Percentiles rank a stretch among this genome's conserved stretches.
Conservation (phyloP, 2,113 vertebrate genomes). For the Ascaphus truei region DNA sequence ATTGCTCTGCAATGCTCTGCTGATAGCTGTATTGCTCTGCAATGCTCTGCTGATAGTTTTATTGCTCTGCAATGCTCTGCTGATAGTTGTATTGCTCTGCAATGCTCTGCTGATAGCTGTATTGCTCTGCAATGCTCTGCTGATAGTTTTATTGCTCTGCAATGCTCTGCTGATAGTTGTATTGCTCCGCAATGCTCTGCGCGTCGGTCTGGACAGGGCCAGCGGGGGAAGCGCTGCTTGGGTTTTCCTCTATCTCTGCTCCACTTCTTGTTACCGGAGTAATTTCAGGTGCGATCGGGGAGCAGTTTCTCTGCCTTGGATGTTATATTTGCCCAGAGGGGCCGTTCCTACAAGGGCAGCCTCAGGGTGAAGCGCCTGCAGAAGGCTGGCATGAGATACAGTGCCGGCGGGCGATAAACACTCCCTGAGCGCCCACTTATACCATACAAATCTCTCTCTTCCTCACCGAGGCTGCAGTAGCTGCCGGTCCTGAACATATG, state of each 20-base stretch:
- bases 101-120: too few relatives aligned
- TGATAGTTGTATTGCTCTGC: conserved; percentile 17
- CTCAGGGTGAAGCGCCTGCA: conserved; percentile 22
- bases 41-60: too few relatives aligned
- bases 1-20: conserved; percentile 12
- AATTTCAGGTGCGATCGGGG: conserved; percentile 34
- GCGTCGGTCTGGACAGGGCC: too few relatives aligned
- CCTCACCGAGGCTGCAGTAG: too few relatives aligned
- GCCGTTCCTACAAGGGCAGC: conserved; percentile 24
- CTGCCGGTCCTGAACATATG: too few relatives aligned
- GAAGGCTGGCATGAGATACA: not conserved
- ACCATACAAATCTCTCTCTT: too few relatives aligned
- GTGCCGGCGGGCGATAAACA: not conserved
- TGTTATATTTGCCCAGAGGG: conserved; percentile 28
- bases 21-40: conserved; percentile 17
- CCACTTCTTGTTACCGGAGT: conserved; percentile 31
- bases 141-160: conserved; percentile 17
- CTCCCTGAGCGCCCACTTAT: too few relatives aligned
- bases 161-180: too few relatives aligned
- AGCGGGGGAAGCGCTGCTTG: not conserved
- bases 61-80: conserved; percentile 12
- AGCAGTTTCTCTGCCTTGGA: conserved; percentile 28
- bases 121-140: conserved; percentile 12
- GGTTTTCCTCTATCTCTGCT: conserved; percentile 22
- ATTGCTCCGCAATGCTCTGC: conserved; percentile 12